These are phyloP conservation scores for Meteorus sp. DNA, from an alignment of 1,140 invertebrate genomes.

Conservation along the genomic window DNA sequence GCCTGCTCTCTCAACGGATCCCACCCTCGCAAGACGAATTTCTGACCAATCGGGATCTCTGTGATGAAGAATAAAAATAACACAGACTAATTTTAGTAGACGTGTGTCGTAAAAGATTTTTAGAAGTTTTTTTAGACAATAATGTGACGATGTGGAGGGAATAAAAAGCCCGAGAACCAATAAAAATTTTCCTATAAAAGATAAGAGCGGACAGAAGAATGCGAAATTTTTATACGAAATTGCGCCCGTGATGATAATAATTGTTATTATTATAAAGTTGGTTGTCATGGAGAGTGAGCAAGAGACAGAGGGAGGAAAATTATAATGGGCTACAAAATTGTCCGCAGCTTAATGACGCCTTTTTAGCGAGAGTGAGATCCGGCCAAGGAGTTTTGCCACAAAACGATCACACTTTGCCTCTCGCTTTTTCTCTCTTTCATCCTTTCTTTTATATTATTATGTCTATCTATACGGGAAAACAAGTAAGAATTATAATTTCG, in stretches of 20 bases:
- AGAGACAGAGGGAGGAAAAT: constrained; percentile 7
- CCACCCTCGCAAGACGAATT: too few species aligned
- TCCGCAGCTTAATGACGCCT: constrained; percentile 16
- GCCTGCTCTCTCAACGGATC: too few species aligned
- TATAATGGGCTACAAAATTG: constrained; percentile 15
- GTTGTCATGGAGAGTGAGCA: constrained; percentile 7
- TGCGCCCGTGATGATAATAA: constrained; percentile 3
- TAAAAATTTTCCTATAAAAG: too few species aligned
- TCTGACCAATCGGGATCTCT: too few species aligned
- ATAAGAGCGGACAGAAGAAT: too few species aligned
- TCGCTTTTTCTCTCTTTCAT: constrained; percentile 25
- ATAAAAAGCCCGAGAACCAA: too few species aligned
- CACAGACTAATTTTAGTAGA: too few species aligned
- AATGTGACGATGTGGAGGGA: too few species aligned
- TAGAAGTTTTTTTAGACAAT: background rate
- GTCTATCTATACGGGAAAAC: background rate
- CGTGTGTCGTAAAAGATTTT: background rate
- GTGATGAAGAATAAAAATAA: too few species aligned
- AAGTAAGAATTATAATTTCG: constrained; percentile 27
- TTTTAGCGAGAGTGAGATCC: constrained; percentile 1
- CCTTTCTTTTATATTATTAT: constrained; percentile 12
- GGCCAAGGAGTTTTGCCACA: too few species aligned
- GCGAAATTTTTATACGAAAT: too few species aligned
- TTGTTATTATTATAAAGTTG: background rate
- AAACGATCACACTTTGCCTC: constrained; percentile 11